These are phyloP conservation scores for Labroides dimidiatus DNA, from an alignment of 2,797 vertebrate genomes.

Conservation along the genomic window DNA sequence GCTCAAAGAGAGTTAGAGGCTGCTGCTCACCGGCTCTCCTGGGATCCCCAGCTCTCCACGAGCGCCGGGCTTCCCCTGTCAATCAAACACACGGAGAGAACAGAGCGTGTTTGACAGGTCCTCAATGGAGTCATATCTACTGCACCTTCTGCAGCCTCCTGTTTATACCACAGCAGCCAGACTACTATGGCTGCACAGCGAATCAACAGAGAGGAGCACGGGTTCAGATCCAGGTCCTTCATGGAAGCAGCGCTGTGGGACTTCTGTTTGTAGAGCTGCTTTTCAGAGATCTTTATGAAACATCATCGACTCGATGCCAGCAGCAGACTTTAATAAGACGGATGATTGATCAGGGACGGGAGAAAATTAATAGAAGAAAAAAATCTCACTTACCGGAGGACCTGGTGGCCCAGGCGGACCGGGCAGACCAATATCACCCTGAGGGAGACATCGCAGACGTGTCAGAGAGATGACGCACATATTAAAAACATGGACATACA, in stretches of 20 bases:
- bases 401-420: slow-evolving; percentile 88
- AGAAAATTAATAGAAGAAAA: slow-evolving; percentile 27
- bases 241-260: neutral
- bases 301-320: slow-evolving; percentile 41
- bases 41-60: slow-evolving; percentile 90
- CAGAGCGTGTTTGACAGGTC: slow-evolving; percentile 66
- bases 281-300: slow-evolving; percentile 31
- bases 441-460: slow-evolving; percentile 59
- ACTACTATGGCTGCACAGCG: slow-evolving; percentile 18
- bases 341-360: slow-evolving; percentile 38
- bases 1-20: slow-evolving; percentile 77
- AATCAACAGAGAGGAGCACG: slow-evolving; percentile 20
- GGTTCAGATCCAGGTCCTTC: slow-evolving; percentile 18
- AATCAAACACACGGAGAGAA: slow-evolving; percentile 71
- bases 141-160: slow-evolving; percentile 48
- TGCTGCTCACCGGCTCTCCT: slow-evolving; percentile 93
- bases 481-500: slow-evolving; percentile 36
- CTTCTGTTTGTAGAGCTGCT: slow-evolving; percentile 27
- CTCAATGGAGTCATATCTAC: slow-evolving; percentile 64
- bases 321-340: slow-evolving; percentile 48
- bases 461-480: slow-evolving; percentile 37
- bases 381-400: slow-evolving; percentile 84
- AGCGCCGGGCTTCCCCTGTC: slow-evolving; percentile 91
- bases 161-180: slow-evolving; percentile 47
- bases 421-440: slow-evolving; percentile 93